Evolutionary conservation across 2,113 vertebrate genomes (phyloP), one percentile per base, ranked within the genome.

Genomic region (Periophthalmus modestus): DNA sequence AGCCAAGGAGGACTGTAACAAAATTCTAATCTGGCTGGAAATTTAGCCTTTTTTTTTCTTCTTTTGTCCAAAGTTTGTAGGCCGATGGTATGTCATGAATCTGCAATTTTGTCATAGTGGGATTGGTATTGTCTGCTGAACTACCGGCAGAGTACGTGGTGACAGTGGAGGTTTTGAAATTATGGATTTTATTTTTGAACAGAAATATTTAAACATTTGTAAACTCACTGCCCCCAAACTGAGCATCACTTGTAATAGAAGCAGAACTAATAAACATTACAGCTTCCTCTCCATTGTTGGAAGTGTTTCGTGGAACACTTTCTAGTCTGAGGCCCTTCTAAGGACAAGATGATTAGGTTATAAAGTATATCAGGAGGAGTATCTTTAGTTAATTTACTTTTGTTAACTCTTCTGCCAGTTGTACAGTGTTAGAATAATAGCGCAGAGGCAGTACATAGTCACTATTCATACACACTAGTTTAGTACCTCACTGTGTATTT

Each of bases 11-110:
- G 39, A 36, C 21, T 34, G 0, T 58, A 34, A 59, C 54, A 13
- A 55, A 50, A 36, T 11, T 55, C 5, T 21, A 43, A 68, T 24
- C 39, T 43, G n/a, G 33, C 66, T 23, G 58, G 52, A 48, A 21
- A 54, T 62, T 58, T 46, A 50, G 47, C 33, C 52, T n/a, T 57
- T 68, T 68, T 63, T 47, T n/a, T 57, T 68, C 66, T 63, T 47
- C 33, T 68, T 66, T 57, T 54, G 50, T 61, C 34, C 59, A 50
- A 9, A 19, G 57, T 0, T 63, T 50, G 91, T 89, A 80, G 86
- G 86, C 59, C 2, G 61, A 43, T 74, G 86, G 85, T 79, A 87
- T 89, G 90, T 80, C 69, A 81, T 79, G 76, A 78, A 68, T 92
- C 79, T 81, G 68, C 62, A 74, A 19, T 19, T 88, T 83, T 82